A percentile compares a stretch with the other conserved stretches of the same genome.
Conservation (phyloP, 2,113 vertebrate species). For the Eleginops maclovinus region DNA sequence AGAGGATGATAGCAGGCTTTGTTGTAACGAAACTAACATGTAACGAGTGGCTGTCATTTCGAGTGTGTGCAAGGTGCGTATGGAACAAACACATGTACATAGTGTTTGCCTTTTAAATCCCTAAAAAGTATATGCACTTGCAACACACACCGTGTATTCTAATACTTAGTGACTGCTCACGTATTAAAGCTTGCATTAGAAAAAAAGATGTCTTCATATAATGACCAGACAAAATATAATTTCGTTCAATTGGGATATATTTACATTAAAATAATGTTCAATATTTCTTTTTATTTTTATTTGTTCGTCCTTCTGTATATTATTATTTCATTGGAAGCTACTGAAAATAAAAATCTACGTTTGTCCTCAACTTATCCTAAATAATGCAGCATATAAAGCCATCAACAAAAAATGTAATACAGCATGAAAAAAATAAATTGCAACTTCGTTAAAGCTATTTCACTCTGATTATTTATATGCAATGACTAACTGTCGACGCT, state of each 20-base stretch:
- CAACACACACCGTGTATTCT: neutral
- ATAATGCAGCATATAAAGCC: neutral
- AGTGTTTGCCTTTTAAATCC: slow-evolving; percentile 3
- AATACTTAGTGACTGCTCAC: neutral
- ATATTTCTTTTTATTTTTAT: too few relatives aligned
- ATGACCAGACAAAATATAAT: neutral
- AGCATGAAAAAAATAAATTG: neutral
- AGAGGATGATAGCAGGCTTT: neutral
- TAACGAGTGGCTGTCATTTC: neutral
- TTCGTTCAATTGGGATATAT: too few relatives aligned
- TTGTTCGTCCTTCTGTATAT: neutral
- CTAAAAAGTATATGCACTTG: neutral
- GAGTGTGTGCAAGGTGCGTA: neutral
- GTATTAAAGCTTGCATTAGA: neutral
- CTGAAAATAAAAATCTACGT: neutral
- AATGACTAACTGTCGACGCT: fast-evolving
- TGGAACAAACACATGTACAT: neutral
- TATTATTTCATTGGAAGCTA: neutral
- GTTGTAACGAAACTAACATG: neutral
- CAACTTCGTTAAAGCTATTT: neutral
- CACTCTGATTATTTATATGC: neutral
- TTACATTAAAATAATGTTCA: too few relatives aligned
- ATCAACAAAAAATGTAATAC: neutral
- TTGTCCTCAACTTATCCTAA: neutral
- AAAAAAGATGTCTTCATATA: neutral